Evolutionary conservation across 2,888 invertebrate genomes (phyloP).

Genomic region (Oasisia sp.): DNA sequence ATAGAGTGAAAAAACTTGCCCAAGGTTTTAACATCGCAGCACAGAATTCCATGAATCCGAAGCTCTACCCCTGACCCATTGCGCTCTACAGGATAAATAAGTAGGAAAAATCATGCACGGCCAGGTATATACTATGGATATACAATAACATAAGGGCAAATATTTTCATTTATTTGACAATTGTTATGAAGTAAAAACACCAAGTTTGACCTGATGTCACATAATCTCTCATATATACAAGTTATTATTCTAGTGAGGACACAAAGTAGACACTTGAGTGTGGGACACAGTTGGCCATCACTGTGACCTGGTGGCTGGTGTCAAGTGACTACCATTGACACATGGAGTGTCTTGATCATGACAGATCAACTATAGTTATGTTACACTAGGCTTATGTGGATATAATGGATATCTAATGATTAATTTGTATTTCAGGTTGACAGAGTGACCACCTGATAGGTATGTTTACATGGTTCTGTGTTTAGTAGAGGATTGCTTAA

Average conservation of each 20-base stretch:
- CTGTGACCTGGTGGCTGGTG: neutral
- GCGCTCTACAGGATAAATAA: too few relatives aligned
- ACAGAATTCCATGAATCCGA: too few relatives aligned
- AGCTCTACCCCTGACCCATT: too few relatives aligned
- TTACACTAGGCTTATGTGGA: neutral
- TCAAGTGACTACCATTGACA: neutral
- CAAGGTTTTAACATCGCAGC: too few relatives aligned
- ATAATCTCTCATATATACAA: neutral
- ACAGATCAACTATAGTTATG: neutral
- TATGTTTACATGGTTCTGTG: neutral
- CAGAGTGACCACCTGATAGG: neutral
- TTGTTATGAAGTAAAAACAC: too few relatives aligned
- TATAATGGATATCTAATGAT: neutral
- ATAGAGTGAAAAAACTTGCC: too few relatives aligned
- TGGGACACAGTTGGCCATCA: neutral
- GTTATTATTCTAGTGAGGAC: neutral
- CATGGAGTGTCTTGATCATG: neutral
- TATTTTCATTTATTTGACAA: too few relatives aligned
- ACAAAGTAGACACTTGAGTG: neutral
- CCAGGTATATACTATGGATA: too few relatives aligned
- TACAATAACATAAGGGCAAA: too few relatives aligned
- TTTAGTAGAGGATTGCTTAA: neutral
- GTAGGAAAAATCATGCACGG: too few relatives aligned
- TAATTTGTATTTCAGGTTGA: neutral
- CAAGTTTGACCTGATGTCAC: too few relatives aligned